Evolutionary conservation across 2,888 invertebrate genomes (phyloP).

Genomic region (Eulithis testata): DNA sequence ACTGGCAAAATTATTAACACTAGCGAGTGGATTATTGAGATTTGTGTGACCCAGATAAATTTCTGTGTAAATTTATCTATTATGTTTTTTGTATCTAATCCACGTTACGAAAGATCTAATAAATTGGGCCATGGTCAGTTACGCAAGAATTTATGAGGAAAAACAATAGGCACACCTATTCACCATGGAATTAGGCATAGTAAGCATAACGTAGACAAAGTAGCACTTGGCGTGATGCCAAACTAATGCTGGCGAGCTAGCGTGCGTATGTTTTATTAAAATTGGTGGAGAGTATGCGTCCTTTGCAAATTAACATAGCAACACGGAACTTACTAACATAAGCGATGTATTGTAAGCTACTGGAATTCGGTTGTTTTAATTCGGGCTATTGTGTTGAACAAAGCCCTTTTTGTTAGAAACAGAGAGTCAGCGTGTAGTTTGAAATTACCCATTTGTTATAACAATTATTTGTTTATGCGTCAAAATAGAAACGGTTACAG

Average conservation of each 20-base stretch:
- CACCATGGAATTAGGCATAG: neutral
- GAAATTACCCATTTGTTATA: too few relatives aligned
- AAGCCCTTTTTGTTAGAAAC: too few relatives aligned
- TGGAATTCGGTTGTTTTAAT: too few relatives aligned
- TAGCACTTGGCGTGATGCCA: slow-evolving; percentile 56
- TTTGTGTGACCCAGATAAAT: neutral
- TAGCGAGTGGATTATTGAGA: neutral
- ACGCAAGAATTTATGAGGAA: slow-evolving; percentile 24
- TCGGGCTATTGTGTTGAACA: too few relatives aligned
- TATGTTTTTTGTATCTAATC: slow-evolving; percentile 1
- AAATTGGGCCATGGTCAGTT: slow-evolving; percentile 16
- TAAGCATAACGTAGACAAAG: slow-evolving; percentile 23
- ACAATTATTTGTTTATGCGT: too few relatives aligned
- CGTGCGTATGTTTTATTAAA: slow-evolving; percentile 38
- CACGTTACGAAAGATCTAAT: slow-evolving; percentile 4
- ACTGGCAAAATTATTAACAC: too few relatives aligned
- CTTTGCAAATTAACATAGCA: too few relatives aligned
- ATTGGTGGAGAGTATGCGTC: slow-evolving; percentile 16
- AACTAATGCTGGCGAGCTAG: slow-evolving; percentile 42
- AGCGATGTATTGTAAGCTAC: too few relatives aligned
- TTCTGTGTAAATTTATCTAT: neutral
- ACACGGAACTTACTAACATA: too few relatives aligned
- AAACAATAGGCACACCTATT: slow-evolving; percentile 11
- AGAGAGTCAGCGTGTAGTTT: too few relatives aligned
- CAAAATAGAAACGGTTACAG: too few relatives aligned